These are phyloP conservation scores for Fopius arisanus DNA, from an alignment of 1,140 invertebrate genomes.

Conservation along the genomic window DNA sequence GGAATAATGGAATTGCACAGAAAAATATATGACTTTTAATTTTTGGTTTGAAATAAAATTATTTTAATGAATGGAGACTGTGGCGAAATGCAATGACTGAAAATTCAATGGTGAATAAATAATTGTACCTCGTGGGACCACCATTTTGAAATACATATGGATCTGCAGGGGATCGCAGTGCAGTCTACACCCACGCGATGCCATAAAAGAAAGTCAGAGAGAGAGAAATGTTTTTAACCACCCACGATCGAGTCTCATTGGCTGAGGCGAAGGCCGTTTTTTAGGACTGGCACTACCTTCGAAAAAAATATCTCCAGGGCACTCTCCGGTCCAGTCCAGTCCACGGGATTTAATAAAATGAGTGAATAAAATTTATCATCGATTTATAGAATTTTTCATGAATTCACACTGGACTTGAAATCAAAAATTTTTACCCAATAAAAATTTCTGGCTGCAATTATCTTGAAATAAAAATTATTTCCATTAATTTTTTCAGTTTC, in stretches of 20 bases:
- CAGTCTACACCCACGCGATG: constrained; percentile 50
- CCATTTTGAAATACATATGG: constrained; percentile 56
- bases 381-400: too few species aligned
- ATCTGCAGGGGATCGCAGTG: constrained; percentile 38
- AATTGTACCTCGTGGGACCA: constrained; percentile 26
- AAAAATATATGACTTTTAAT: too few species aligned
- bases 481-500: too few species aligned
- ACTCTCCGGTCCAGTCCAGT: neutral
- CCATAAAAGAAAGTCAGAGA: constrained; percentile 27
- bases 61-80: too few species aligned
- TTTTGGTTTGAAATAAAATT: too few species aligned
- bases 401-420: too few species aligned
- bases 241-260: constrained; percentile 53
- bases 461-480: too few species aligned
- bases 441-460: too few species aligned
- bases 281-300: neutral
- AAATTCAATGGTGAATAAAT: neutral
- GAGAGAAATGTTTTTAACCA: constrained; percentile 50
- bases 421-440: too few species aligned
- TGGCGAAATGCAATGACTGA: neutral
- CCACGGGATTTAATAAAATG: too few species aligned
- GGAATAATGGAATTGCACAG: neutral
- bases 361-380: too few species aligned
- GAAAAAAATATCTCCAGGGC: neutral
- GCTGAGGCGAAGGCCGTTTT: constrained; percentile 28